phyloP scores from a whole-genome alignment of 2,113 vertebrate genomes.

The western clawed frog (Xenopus tropicalis) region UCB_Xtro_10.0 CM004450.2:81012001-81012500 shows the following conservation, averaged over 20 bases:
- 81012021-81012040: slow-evolving; percentile 72
- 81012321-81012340: not conserved
- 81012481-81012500: too few species aligned
- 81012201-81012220: slow-evolving; percentile 73
- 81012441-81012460: too few species aligned
- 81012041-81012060: slow-evolving; percentile 57
- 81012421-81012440: too few species aligned
- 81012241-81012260: slow-evolving; percentile 80
- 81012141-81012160: slow-evolving; percentile 59
- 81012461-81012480: too few species aligned
- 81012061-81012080: slow-evolving; percentile 68
- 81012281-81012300: slow-evolving; percentile 51
- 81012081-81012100: slow-evolving; percentile 75
- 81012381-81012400: not conserved
- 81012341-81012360: not conserved
- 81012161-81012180: slow-evolving; percentile 64
- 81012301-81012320: too few species aligned
- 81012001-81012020: slow-evolving; percentile 70
- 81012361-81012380: not conserved
- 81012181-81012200: slow-evolving; percentile 65
- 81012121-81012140: slow-evolving; percentile 55
- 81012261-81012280: slow-evolving; percentile 75
- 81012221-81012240: slow-evolving; percentile 78
- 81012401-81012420: too few species aligned
- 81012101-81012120: slow-evolving; percentile 71